These are phyloP conservation scores for Tauraco erythrolophus DNA, from an alignment of 2,113 vertebrate species.

Conservation along the genomic window DNA sequence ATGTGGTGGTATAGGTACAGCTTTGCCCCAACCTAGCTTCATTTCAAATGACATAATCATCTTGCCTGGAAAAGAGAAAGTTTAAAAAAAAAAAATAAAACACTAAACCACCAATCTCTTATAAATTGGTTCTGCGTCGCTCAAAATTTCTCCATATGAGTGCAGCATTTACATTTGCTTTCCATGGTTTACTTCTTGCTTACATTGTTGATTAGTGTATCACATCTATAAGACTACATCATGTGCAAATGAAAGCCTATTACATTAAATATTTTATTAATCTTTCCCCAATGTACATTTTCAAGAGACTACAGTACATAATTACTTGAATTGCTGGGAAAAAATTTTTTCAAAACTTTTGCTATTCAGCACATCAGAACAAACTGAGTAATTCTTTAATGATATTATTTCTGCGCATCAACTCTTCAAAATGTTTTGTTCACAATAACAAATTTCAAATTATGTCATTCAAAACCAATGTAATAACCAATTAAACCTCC, in stretches of 20 bases:
- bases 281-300: background rate
- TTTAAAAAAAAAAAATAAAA: background rate
- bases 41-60: constrained; percentile 99
- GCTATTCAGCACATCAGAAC: background rate
- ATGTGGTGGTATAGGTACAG: constrained; percentile 97
- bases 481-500: background rate
- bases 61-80: constrained; percentile 84
- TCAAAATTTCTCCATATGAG: background rate
- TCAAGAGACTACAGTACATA: background rate
- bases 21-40: constrained; percentile 99
- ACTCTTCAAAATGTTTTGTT: background rate
- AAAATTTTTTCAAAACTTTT: no score
- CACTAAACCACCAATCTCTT: background rate
- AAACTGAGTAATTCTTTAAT: background rate
- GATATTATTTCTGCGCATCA: background rate
- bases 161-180: background rate
- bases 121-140: background rate
- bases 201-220: background rate
- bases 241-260: background rate
- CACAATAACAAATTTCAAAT: background rate
- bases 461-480: background rate
- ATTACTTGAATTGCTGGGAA: background rate
- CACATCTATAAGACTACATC: background rate
- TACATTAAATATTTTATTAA: background rate
- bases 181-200: background rate